These are phyloP conservation scores for Alethe diademata DNA, from an alignment of 2,113 vertebrate species.

Conservation along the genomic window DNA sequence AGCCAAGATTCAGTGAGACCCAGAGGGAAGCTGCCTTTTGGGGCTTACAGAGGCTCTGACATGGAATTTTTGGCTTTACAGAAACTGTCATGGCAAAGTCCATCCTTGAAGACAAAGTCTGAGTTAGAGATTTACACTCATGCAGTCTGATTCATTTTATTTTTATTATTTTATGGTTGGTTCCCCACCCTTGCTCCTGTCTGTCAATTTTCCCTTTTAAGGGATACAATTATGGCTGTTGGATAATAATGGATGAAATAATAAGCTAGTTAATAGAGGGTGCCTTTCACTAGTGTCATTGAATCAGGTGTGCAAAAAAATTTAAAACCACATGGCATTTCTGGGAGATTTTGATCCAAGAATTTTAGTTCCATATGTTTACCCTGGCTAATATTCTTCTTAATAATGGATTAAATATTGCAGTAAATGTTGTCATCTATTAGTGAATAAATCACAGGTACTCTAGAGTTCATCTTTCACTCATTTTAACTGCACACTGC, in stretches of 20 bases:
- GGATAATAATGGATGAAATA: not conserved
- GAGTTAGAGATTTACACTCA: rapidly evolving
- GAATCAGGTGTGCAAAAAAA: not conserved
- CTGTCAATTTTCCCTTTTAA: not conserved
- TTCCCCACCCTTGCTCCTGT: rapidly evolving
- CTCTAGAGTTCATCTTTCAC: not conserved
- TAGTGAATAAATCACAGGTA: not conserved
- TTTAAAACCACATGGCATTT: not conserved
- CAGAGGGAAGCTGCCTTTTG: not conserved
- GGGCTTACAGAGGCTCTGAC: not conserved
- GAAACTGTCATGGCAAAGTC: not conserved
- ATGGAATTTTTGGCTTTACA: not conserved
- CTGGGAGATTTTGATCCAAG: not conserved
- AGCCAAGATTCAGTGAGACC: not conserved
- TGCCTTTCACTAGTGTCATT: not conserved
- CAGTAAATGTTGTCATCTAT: not conserved
- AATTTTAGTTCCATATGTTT: not conserved
- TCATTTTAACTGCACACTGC: not conserved
- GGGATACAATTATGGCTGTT: not conserved
- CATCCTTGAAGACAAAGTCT: rapidly evolving
- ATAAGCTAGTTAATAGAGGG: not conserved
- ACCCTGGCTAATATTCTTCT: not conserved
- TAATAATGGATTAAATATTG: not conserved
- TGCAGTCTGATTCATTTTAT: not conserved
- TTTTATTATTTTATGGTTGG: not conserved